Base-by-base conservation (phyloP, 2,797 vertebrate species). In the Anas flavirostris region DNA sequence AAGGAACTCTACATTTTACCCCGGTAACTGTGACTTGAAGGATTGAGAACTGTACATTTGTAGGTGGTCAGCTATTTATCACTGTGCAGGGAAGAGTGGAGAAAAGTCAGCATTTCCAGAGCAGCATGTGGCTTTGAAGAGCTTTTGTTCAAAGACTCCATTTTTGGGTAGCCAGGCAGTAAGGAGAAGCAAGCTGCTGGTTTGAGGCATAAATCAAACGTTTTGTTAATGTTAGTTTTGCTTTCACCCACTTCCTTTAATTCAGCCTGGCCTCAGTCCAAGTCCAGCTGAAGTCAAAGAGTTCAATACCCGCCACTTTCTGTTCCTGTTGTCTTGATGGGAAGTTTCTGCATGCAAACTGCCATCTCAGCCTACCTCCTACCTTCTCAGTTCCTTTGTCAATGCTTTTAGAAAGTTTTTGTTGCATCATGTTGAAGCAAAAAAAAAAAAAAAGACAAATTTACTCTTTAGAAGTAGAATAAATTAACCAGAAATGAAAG, bases 211-310 rank as follows among this genome's bases (percentile, higher is more conserved):
- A 90, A 87, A 90, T 67, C 29, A 82, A 35, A 73, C 2, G 28
- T 63, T 86, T 59, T 89, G 59, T 55, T 76, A 68, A n/a, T 16
- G 43, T 33, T 70, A 48, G 46, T 67, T 82, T 46, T 90, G 79
- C 75, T 88, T 92, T 92, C 83, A 82, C 33, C 37, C 41, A 16
- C 83, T 90, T 92, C 75, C 91, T 73, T 41, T 48, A 62, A 26
- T 43, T 85, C 67, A 74, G 41, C 7, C 37, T 93, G 83, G 70
- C 75, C 43, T 43, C 58, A 48, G 19, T 22, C 41, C 86, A 91
- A 90, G 62, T 11, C 50, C 66, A 46, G 44, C 23, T 62, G 15
- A 86, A 89, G 43, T 52, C 66, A 69, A 56, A 37, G 52, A 15
- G 26, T 5, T 39, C 43, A 46, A 59, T 64, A 41, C 43, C 26